phyloP scores from a whole-genome alignment of 2,113 vertebrate species.

The Vimba vimba region DNA sequence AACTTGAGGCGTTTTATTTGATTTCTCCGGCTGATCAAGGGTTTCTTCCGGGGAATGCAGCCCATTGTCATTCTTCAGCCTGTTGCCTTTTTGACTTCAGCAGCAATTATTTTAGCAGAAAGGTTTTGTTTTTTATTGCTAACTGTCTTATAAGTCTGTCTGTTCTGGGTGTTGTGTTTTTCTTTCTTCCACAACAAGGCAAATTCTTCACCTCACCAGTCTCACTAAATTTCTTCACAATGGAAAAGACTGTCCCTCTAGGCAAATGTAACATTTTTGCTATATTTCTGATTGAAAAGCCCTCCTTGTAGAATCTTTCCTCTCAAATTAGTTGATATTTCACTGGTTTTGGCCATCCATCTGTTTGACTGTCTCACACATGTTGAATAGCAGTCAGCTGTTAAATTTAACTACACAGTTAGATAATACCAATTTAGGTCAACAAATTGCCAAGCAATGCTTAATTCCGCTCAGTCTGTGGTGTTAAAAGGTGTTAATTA shows the following conservation, averaged over 20 bases:
- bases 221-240: neutral
- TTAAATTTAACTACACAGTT: neutral
- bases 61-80: neutral
- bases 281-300: neutral
- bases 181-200: neutral
- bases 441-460: neutral
- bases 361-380: no score
- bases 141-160: neutral
- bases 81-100: neutral
- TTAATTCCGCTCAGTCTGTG: neutral
- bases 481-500: no score
- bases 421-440: neutral
- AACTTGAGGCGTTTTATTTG: neutral
- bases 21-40: neutral
- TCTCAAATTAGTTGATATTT: neutral
- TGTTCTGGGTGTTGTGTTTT: neutral
- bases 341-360: no score
- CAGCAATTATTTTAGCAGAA: neutral
- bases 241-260: neutral
- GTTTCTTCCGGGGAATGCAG: neutral
- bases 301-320: neutral
- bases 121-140: neutral
- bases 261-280: neutral
- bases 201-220: neutral
- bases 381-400: no score